Evolutionary conservation across 1,140 invertebrate species (phyloP).

Genomic region (Aplysia californica): DNA sequence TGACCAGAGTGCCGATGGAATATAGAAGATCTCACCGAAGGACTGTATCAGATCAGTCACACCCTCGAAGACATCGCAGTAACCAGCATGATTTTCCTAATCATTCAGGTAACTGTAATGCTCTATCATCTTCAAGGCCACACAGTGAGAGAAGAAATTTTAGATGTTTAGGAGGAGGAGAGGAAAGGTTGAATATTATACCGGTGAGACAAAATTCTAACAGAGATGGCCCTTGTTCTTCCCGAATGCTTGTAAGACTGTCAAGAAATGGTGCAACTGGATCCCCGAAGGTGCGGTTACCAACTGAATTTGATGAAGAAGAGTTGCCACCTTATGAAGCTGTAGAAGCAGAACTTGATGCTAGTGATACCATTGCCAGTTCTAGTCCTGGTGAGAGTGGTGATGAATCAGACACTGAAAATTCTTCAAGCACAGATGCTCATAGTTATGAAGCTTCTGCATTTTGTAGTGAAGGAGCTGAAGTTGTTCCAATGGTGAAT

Average conservation of each 20-base stretch:
- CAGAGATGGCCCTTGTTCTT: not conserved
- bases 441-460: constrained; percentile 8
- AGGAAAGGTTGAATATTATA: constrained; percentile 6
- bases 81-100: not conserved
- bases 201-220: not conserved
- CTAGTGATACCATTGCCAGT: too few relatives aligned
- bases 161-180: not conserved
- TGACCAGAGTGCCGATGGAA: constrained; percentile 17
- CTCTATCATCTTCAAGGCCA: too few relatives aligned
- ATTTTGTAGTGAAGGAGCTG: constrained; percentile 1
- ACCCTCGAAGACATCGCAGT: not conserved
- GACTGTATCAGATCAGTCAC: constrained; percentile 12
- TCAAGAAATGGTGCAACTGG: not conserved
- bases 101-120: not conserved
- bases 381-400: constrained; percentile 14
- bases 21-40: constrained; percentile 18
- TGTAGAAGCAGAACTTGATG: not conserved
- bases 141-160: not conserved
- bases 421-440: constrained; percentile 25
- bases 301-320: constrained; percentile 26
- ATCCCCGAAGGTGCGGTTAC: not conserved
- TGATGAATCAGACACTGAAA: constrained; percentile 25
- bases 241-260: not conserved
- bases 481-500: constrained; percentile 13
- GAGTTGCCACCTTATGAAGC: constrained; percentile 23